Conservation (phyloP, 37 sponge, comb jelly and placozoan genomes). For the Axinella damicornis region DNA sequence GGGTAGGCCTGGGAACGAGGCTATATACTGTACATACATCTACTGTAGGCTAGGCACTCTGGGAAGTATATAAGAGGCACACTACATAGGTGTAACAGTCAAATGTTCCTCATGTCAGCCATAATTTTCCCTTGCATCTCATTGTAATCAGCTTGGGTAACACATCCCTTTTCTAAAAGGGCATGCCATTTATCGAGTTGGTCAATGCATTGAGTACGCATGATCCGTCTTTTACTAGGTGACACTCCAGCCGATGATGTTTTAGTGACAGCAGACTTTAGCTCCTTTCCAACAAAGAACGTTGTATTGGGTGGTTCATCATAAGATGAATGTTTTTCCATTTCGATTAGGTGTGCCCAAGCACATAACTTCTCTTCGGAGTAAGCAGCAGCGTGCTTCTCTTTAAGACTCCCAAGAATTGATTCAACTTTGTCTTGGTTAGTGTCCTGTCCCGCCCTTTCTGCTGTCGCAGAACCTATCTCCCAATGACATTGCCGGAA, state of each 20-base stretch:
- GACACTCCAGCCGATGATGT: too few relatives aligned
- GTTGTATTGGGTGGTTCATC: background rate
- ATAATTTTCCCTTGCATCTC: background rate
- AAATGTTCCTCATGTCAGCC: background rate
- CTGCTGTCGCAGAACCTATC: too few relatives aligned
- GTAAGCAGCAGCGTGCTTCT: background rate
- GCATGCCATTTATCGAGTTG: background rate
- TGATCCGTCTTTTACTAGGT: background rate
- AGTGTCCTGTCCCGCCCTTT: too few relatives aligned
- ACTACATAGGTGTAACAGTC: too few relatives aligned
- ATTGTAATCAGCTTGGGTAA: background rate
- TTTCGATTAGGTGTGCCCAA: constrained; percentile 7
- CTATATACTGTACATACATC: too few relatives aligned
- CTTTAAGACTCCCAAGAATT: too few relatives aligned
- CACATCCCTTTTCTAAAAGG: background rate
- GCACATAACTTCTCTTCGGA: background rate
- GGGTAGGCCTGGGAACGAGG: too few relatives aligned
- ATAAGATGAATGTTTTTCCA: constrained; percentile 12
- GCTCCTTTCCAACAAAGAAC: background rate
- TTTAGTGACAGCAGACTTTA: too few relatives aligned
- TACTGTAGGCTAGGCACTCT: too few relatives aligned
- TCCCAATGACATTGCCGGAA: too few relatives aligned
- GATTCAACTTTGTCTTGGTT: too few relatives aligned
- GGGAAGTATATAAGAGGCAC: too few relatives aligned
- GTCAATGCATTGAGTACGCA: background rate